These are phyloP conservation scores for Eupristina koningsbergeri DNA, from an alignment of 1,140 invertebrate species.

Conservation along the genomic window DNA sequence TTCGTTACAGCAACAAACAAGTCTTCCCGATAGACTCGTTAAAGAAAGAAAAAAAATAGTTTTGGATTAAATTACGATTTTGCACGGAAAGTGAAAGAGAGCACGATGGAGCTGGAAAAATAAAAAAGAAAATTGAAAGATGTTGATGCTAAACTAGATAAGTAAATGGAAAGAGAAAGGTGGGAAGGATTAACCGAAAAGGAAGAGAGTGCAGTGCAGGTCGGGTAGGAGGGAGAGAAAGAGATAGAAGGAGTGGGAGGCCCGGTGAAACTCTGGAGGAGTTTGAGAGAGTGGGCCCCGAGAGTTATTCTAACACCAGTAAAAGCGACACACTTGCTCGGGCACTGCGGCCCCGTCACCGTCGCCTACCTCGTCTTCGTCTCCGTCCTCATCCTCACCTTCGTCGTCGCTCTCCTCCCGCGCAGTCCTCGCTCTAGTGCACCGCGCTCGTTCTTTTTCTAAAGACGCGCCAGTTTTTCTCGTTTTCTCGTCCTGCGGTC, in stretches of 20 bases:
- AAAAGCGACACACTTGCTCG: constrained; percentile 41
- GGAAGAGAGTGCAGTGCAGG: neutral
- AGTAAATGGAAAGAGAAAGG: constrained; percentile 33
- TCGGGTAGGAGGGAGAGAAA: neutral
- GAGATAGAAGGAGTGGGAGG: constrained; percentile 2
- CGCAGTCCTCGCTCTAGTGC: neutral
- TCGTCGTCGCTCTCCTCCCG: neutral
- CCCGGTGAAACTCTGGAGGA: constrained; percentile 23
- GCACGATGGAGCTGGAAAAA: neutral
- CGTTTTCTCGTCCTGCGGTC: neutral
- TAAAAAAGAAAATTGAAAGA: neutral
- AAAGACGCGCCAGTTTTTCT: constrained; percentile 16
- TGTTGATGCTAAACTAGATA: neutral
- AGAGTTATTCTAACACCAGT: neutral
- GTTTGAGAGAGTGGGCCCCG: neutral
- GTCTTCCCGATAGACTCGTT: neutral
- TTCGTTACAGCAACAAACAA: neutral
- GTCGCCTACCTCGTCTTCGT: too few species aligned
- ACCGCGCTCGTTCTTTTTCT: constrained; percentile 4
- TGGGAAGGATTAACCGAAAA: constrained; percentile 7
- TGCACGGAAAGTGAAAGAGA: too few species aligned
- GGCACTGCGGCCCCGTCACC: constrained; percentile 19
- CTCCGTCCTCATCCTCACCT: neutral
- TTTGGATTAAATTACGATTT: too few species aligned
- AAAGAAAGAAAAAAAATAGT: neutral